Base-by-base conservation (phyloP, 2,888 invertebrate species). In the Pyrochroa serraticornis region DNA sequence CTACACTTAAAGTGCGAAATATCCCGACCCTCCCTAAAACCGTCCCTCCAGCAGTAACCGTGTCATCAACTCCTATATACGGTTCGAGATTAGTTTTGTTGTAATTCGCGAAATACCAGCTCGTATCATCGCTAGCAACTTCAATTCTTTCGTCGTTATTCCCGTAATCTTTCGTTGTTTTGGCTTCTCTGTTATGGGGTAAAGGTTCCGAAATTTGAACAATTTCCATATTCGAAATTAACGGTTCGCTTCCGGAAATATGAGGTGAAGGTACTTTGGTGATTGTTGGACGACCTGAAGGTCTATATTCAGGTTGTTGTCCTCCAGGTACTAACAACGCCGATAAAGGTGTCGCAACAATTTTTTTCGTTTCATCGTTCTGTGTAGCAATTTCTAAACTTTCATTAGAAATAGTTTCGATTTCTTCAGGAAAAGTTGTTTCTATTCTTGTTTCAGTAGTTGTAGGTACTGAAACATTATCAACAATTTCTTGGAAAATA, bases 71-170 rank as follows among this genome's bases (percentile, higher is more conserved):
- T 8, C 67, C 68, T 39, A 70, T 67, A 58, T 76, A 84, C 7
- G 84, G 83, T 61, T 83, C 82, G 44, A 82, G 66, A 64, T 82
- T 80, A 2, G 82, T 85, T 70, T 86, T 87, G 75, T 91, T 91
- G 73, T 93, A 93, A 76, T 92, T 92, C 64, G 88, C 89, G 75
- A 90, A 93, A 77, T 94, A 94, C 94, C 94, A 94, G 67, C 88
- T 88, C 79, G 88, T 88, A 44, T 75, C 73, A 36, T 69, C 69
- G 13, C 64, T 48, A 44, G 84, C 63, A 79, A 82, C 62, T 83
- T 82, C 8, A 82, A 64, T 83, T 82, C 8, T 80, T 79, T 65
- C 79, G 75, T 67, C 75, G 79, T 22, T 79, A 81, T 39, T 75
- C 63, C 35, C 44, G 49, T 33, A 43, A 49, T 41, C 39, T 47